Evolutionary conservation across 2,888 invertebrate genomes (phyloP).

Genomic region (Melinaea marsaeus): DNA sequence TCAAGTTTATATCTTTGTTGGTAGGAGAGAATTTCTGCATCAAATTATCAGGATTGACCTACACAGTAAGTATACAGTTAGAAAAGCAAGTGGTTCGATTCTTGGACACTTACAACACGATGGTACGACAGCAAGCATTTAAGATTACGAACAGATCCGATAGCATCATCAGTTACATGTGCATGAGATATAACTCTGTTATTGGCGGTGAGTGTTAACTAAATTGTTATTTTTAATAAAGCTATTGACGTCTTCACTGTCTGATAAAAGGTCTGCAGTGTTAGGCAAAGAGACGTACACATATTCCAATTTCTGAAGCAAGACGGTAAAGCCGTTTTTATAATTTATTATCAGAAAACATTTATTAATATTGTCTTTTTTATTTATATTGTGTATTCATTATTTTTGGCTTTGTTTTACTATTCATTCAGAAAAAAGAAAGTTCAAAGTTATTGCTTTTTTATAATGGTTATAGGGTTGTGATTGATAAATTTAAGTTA

Average conservation of each 20-base stretch:
- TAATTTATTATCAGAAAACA: too few species aligned
- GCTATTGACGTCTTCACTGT: background rate
- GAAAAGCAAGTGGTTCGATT: slow-evolving; percentile 73
- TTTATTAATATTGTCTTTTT: too few species aligned
- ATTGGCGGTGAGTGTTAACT: slow-evolving; percentile 47
- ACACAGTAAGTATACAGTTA: slow-evolving; percentile 68
- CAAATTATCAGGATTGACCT: slow-evolving; percentile 60
- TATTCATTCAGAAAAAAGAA: too few species aligned
- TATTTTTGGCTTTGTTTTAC: too few species aligned
- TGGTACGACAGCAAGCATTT: slow-evolving; percentile 71
- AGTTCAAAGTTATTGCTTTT: too few species aligned
- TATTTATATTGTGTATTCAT: too few species aligned
- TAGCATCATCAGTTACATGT: slow-evolving; percentile 73
- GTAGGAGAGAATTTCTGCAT: slow-evolving; percentile 73
- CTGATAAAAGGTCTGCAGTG: too few species aligned
- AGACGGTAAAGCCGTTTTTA: too few species aligned
- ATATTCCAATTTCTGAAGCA: too few species aligned
- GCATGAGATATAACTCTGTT: slow-evolving; percentile 73
- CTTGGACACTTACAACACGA: slow-evolving; percentile 77
- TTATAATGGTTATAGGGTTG: too few species aligned
- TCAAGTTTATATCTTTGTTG: background rate
- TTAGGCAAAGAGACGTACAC: background rate
- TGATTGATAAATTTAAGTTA: too few species aligned
- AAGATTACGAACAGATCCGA: slow-evolving; percentile 77
- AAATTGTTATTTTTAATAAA: background rate